Conservation (phyloP, 1,140 invertebrate species). For the Agrypnia vestita region DNA sequence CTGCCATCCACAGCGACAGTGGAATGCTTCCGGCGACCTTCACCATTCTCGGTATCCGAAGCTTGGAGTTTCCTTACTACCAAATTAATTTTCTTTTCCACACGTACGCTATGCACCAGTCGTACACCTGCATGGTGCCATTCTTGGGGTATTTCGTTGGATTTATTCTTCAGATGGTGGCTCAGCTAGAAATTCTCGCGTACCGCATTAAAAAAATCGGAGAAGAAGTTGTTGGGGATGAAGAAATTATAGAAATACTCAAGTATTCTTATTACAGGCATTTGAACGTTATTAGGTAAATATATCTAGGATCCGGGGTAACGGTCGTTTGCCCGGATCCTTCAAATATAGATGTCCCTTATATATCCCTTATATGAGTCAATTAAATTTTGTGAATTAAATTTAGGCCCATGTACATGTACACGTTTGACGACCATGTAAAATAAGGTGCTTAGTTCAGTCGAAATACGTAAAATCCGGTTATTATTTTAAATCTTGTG, state of each 20-base stretch:
- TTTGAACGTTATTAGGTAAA: constrained; percentile 23
- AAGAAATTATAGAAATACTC: background rate
- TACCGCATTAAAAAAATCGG: constrained; percentile 30
- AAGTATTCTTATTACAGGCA: constrained; percentile 15
- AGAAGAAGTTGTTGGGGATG: background rate
- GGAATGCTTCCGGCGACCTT: background rate
- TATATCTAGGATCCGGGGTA: too few species aligned
- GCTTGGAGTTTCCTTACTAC: constrained; percentile 20
- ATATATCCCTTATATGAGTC: too few species aligned
- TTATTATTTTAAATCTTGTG: too few species aligned
- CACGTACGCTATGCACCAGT: background rate
- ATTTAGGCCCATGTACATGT: too few species aligned
- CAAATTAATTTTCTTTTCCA: constrained; percentile 23
- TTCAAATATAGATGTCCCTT: too few species aligned
- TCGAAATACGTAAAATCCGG: too few species aligned
- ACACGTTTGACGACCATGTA: too few species aligned
- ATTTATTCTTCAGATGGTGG: constrained; percentile 6
- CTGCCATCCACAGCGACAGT: background rate
- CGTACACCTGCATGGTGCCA: background rate
- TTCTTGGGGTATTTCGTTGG: constrained; percentile 19
- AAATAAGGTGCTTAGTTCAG: too few species aligned
- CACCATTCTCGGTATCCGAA: constrained; percentile 2
- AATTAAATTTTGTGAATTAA: too few species aligned
- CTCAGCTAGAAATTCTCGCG: constrained; percentile 12
- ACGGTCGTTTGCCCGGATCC: too few species aligned